Percentiles rank a stretch among this genome's conserved stretches.
phyloP scores from a whole-genome alignment of 2,113 vertebrate species.

The Vicugna pacos region DNA sequence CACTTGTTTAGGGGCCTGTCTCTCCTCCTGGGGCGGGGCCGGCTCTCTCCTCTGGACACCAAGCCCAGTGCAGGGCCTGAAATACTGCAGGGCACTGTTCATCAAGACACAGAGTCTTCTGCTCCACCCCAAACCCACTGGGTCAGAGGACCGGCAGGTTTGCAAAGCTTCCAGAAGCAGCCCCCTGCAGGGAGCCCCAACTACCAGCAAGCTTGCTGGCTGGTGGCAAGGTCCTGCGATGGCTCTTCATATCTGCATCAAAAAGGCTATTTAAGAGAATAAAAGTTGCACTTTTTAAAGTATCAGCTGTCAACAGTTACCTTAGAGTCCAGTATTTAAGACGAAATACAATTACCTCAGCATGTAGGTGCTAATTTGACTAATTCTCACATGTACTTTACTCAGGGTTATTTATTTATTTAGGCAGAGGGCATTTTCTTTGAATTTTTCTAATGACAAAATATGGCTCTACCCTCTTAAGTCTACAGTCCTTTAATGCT shows the following conservation, averaged over 20 bases:
- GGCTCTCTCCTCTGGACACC: neutral
- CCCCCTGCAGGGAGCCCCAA: too few species aligned
- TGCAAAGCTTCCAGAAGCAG: neutral
- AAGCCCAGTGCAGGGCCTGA: neutral
- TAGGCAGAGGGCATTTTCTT: neutral
- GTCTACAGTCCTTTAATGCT: neutral
- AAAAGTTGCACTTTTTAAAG: neutral
- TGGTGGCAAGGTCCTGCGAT: neutral
- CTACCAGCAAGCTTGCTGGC: neutral
- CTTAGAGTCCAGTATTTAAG: neutral
- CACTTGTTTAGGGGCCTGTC: neutral
- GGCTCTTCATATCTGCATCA: neutral
- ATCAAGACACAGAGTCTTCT: neutral
- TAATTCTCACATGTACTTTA: neutral
- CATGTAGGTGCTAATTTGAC: neutral
- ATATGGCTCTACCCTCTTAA: neutral
- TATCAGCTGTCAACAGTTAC: neutral
- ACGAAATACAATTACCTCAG: neutral
- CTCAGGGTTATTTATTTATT: neutral
- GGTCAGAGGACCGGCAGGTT: rapidly evolving
- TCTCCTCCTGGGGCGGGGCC: neutral
- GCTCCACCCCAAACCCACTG: neutral
- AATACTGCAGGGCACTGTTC: neutral
- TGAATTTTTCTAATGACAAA: conserved; percentile 11
- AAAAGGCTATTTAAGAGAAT: neutral